phyloP scores from a whole-genome alignment of 2,113 vertebrate genomes.

The Platanista minor region DNA sequence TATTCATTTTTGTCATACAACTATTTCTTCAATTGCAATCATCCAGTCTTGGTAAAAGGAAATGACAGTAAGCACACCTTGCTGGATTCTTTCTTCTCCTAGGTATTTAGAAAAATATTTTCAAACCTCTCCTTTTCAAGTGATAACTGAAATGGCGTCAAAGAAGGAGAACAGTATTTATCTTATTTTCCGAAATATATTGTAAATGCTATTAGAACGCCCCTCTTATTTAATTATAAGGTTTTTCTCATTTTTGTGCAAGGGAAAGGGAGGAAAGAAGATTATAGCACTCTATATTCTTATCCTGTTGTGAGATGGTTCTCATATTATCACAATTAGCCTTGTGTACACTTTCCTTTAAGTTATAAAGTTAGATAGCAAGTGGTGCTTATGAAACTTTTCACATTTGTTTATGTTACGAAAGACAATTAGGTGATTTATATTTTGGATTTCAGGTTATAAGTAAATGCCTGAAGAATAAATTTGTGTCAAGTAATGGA shows the following conservation, averaged over 20 bases:
- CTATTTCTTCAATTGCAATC: slow-evolving; percentile 59
- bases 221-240: neutral
- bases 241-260: neutral
- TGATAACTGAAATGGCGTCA: slow-evolving; percentile 34
- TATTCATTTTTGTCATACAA: slow-evolving; percentile 69
- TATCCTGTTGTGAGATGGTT: neutral
- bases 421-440: neutral
- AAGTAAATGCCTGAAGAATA: neutral
- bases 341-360: slow-evolving; percentile 28
- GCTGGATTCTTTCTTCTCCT: slow-evolving; percentile 18
- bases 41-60: slow-evolving; percentile 39
- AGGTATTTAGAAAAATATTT: neutral
- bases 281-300: neutral
- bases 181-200: slow-evolving; percentile 32
- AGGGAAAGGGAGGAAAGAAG: neutral
- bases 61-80: neutral
- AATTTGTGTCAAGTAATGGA: neutral
- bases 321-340: neutral
- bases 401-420: slow-evolving; percentile 14
- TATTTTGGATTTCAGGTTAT: slow-evolving; percentile 18
- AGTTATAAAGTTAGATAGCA: slow-evolving; percentile 25
- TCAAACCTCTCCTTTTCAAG: neutral
- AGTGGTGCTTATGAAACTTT: neutral
- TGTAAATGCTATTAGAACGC: neutral
- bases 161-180: slow-evolving; percentile 18